Evolutionary conservation across 2,113 vertebrate genomes (phyloP), one percentile per base, ranked within the genome.

Genomic region (Limanda limanda): DNA sequence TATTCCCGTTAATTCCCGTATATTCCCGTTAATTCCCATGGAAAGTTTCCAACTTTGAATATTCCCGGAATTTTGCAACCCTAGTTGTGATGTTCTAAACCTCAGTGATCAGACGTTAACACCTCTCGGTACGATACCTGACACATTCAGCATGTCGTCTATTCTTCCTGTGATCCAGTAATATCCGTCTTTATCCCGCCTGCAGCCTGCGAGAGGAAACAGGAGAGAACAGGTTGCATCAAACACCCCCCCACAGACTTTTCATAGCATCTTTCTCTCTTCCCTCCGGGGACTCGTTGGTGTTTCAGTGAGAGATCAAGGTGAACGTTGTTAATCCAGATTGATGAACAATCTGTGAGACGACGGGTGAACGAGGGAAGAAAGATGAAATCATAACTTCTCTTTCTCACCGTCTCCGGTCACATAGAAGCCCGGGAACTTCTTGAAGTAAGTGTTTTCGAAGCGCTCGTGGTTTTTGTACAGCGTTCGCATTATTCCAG

Each of bases 161-260:
- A 95, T 95, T 62, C 95, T 88, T 52, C 95, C 95, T 14, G 95
- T 95, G 84, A 96, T 95, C 95, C 95, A 96, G 89, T 93, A 95
- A 85, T 96, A 96, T 3, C 95, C 95, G 9, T 96, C 95, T 82
- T 93, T 95, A 70, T 96, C 95, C 56, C 95, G 89, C 57, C 83
- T 91, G 90, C 95, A 95, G 71, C 95, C 95, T 96, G 85, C 65
- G 17, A 82, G 63, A 40, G 20, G 83, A 67, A 17, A 81, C 66
- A 35, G 20, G 63, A 74, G 31, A 31, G 78, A 67, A 82, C 47
- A 68, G 57, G 20, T 48, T 52, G 47, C 35, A 63, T 61, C 35
- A 76, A 13, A 27, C 25, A 25, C 3, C 31, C 25, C 51, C 25
- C 23, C 3, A 1, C 37, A 59, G 13, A 47, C 17, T 9, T 56